These are phyloP conservation scores for Biston betularia DNA, from an alignment of 2,888 invertebrate genomes.

Conservation along the genomic window DNA sequence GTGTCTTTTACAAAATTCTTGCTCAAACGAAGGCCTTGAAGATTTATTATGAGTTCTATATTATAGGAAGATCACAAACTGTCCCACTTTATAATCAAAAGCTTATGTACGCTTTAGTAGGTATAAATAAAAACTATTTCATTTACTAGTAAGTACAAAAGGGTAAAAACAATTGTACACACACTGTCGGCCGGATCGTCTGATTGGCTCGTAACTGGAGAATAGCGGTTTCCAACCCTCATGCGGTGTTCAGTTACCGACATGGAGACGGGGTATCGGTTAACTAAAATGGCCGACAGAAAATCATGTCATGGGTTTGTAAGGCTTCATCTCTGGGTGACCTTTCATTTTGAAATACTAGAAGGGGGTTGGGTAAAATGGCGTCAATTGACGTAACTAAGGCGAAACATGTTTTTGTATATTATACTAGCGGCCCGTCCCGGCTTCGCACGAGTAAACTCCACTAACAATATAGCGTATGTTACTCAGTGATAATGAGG, in stretches of 20 bases:
- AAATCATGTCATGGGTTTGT: conserved; percentile 28
- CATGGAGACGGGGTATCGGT: conserved; percentile 66
- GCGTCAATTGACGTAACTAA: background rate
- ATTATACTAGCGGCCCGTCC: no score
- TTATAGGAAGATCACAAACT: no score
- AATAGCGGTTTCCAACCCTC: conserved; percentile 61
- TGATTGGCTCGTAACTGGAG: conserved; percentile 59
- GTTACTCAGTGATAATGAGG: no score
- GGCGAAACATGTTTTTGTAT: background rate
- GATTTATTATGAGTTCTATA: no score
- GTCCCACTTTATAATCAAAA: no score
- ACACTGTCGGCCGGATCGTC: conserved; percentile 42
- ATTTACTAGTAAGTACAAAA: conserved; percentile 26
- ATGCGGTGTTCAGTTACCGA: conserved; percentile 62
- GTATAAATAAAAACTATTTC: conserved; percentile 11
- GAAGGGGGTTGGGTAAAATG: conserved; percentile 11
- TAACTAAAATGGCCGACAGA: conserved; percentile 65
- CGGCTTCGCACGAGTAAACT: no score
- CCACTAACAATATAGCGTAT: no score
- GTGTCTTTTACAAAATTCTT: no score
- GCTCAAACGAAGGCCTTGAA: no score
- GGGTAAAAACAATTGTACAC: conserved; percentile 45
- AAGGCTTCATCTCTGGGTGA: conserved; percentile 28
- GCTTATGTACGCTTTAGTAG: no score
- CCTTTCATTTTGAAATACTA: conserved; percentile 20